These are phyloP conservation scores for Phymorhynchus buccinoides DNA, from an alignment of 1,140 invertebrate genomes.

Conservation along the genomic window DNA sequence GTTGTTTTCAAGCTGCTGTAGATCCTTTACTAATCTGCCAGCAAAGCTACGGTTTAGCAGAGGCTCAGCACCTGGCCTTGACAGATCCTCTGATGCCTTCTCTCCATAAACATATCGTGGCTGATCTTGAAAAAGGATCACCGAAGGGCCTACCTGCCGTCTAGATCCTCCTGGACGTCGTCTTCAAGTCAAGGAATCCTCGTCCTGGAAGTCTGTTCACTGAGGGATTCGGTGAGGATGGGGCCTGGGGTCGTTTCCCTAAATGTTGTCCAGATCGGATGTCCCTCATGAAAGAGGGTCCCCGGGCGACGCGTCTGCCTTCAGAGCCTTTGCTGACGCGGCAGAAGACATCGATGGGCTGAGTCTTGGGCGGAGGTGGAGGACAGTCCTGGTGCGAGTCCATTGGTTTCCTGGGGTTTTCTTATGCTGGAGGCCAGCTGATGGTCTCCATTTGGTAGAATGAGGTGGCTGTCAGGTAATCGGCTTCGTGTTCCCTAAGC, in stretches of 20 bases:
- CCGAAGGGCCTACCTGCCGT: too few relatives aligned
- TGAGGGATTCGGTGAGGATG: background rate
- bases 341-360: background rate
- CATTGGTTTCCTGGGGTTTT: too few relatives aligned
- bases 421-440: too few relatives aligned
- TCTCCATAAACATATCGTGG: background rate
- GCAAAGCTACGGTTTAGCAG: background rate
- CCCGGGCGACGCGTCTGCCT: background rate
- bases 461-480: too few relatives aligned
- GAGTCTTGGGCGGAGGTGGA: background rate
- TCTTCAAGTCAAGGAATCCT: background rate
- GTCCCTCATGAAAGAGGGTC: background rate
- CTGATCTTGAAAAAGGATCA: background rate
- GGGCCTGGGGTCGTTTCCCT: background rate
- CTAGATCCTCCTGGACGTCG: background rate
- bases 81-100: background rate
- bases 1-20: background rate
- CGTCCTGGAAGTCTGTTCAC: background rate
- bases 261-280: background rate
- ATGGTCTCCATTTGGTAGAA: too few relatives aligned
- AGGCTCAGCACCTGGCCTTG: background rate
- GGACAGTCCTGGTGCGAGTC: background rate
- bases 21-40: background rate
- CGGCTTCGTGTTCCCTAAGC: too few relatives aligned
- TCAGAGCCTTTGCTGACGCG: slow-evolving; percentile 23